Conservation (phyloP, 92 coral and sea anemone genomes). For the Blastomussa wellsi region DNA sequence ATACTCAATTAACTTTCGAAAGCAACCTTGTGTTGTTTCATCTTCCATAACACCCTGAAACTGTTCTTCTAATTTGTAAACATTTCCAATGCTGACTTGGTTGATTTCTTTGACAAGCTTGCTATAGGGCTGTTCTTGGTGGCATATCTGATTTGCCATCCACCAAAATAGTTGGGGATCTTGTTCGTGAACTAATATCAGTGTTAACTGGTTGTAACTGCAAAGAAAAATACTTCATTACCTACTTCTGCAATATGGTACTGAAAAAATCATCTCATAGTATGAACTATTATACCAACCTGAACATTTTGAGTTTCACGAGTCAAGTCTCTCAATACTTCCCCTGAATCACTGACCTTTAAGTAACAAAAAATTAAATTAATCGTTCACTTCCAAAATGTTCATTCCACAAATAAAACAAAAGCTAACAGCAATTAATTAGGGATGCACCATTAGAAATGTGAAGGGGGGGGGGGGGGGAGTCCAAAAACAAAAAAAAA, state of each 20-base stretch:
- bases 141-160: slow-evolving; percentile 31
- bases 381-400: too few species aligned
- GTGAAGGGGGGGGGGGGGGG: too few species aligned
- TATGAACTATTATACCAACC: too few species aligned
- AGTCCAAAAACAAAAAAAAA: too few species aligned
- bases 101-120: slow-evolving; percentile 56
- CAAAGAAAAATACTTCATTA: slow-evolving; percentile 8
- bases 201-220: slow-evolving; percentile 24
- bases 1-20: slow-evolving; percentile 30
- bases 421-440: too few species aligned
- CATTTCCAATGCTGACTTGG: slow-evolving; percentile 51
- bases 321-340: too few species aligned
- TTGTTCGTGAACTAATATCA: slow-evolving; percentile 13
- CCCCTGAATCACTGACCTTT: too few species aligned
- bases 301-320: too few species aligned
- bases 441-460: too few species aligned
- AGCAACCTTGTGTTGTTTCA: slow-evolving; percentile 42
- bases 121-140: slow-evolving; percentile 40
- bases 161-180: slow-evolving; percentile 30
- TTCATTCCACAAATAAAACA: too few species aligned
- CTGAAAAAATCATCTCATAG: neutral
- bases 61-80: slow-evolving; percentile 49
- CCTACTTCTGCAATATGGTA: neutral
- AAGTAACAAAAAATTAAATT: too few species aligned
- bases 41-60: slow-evolving; percentile 41